Base-by-base conservation (phyloP, 1,140 invertebrate species). In the Lordiphosa collinella region DNA sequence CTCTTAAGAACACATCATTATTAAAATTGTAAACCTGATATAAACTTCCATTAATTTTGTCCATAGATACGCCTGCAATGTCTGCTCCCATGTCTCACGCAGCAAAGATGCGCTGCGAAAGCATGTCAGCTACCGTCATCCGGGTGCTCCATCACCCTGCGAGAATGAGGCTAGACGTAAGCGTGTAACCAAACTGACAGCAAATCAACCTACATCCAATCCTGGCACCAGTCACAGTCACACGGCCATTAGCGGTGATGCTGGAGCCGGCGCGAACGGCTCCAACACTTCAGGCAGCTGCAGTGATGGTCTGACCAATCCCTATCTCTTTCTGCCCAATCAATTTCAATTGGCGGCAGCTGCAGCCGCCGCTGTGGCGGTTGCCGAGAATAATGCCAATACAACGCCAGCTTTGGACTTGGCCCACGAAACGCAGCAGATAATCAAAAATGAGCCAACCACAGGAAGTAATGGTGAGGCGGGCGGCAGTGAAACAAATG, bases 81-180 rank as follows among this genome's bases (percentile, higher is more conserved):
- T 95, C 0, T 97, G 95, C 90, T 93, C 92, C 13, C 95, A 96
- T 82, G 95, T 96, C 11, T 96, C 95, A 32, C 91, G 95, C 53
- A 96, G 95, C 44, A 91, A 95, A 60, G 95, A 97, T 88, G 95
- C 96, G 10, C 89, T 97, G 32, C 91, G 96, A 44, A 96, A 97
- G 88, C 96, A 97, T 76, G 94, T 96, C 13, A 95, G 95, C 1
- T 96, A 97, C 75, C 91, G 95, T 60, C 95, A 96, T 89, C 93
- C 94, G 2, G 91, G 92, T 78, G 84, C 87, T 12, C 87, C 86
- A 3, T 87, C 80, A 4, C 87, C 88, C 2, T 89, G 88, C 34
- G 88, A 89, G 48, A 85, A 78, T 11, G 88, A 89, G 37, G 79
- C 87, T 0, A 65, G 86, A 3, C 64, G 87, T 4, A 89, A 89